Base-by-base conservation (phyloP, 2,797 vertebrate species). In the Peromyscus nudipes region DNA sequence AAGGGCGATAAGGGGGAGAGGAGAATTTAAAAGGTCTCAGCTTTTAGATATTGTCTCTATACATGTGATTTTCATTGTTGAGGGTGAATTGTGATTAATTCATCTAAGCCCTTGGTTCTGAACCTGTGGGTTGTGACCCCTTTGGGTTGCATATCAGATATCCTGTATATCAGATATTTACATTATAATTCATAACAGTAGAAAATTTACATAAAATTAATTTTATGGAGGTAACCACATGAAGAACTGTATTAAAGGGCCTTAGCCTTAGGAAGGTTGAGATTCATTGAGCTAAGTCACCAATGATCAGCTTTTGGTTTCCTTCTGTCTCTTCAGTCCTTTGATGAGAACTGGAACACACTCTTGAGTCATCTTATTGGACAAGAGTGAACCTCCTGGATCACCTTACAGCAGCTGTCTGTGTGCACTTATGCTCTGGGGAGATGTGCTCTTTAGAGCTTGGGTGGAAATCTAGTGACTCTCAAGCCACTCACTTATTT, bases 371-470 rank as follows among this genome's bases (percentile, higher is more conserved):
- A 52, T 80, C 43, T 62, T 90, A 60, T 60, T 86, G 27, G 21
- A 25, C 10, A 64, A 65, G 60, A 8, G 4, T 13, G 14, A 91
- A 25, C 12, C 46, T 93, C 86, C 9, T 46, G 49, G 8, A n/a
- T 65, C 29, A 75, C 67, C 93, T 89, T 86, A 34, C 40, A 81
- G 77, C 83, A 89, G 90, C 65, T 85, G 62, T 62, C 49, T 31
- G 13, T 25, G 0, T 75, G 34, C 71, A 55, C 60, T 23, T 27
- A 23, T 80, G 77, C 62, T 90, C 89, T 23, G 57, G 37, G 40
- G 17, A 96, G 62, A 89, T 76, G n/a, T 89, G 40, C 34, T 94
- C 19, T 16, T 65, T 43, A 87, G 21, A 84, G 85, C 88, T 76
- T 12, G 11, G 37, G 0, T 87, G 31, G n/a, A 57, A 93, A 92